Percentiles rank a stretch among this genome's conserved stretches.
Conservation (phyloP, 2,888 invertebrate species). For the Pachycephus smyrnensis region DNA sequence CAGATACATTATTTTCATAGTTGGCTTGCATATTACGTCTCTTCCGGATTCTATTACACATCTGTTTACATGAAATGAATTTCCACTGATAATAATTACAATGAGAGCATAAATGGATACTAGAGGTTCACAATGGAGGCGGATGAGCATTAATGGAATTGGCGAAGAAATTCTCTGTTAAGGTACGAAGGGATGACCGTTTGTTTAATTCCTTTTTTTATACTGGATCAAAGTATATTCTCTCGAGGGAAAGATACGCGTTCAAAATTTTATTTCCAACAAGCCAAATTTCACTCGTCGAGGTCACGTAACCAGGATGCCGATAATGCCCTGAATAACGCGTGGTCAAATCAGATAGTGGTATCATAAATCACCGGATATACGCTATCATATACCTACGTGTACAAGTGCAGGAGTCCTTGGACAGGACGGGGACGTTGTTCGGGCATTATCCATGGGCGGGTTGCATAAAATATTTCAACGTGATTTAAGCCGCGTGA, state of each 20-base stretch:
- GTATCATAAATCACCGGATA: slow-evolving; percentile 7
- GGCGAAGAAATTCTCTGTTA: neutral
- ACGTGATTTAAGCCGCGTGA: neutral
- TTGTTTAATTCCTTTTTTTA: neutral
- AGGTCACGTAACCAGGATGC: neutral
- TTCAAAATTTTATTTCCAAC: neutral
- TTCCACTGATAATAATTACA: neutral
- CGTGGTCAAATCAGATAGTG: slow-evolving; percentile 8
- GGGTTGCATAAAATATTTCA: neutral
- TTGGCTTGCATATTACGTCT: neutral
- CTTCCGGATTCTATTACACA: neutral
- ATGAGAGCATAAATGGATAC: neutral
- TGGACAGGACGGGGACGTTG: slow-evolving; percentile 5
- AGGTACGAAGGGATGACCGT: neutral
- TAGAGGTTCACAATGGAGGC: neutral
- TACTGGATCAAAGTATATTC: neutral
- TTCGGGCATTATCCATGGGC: slow-evolving; percentile 2
- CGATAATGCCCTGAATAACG: neutral
- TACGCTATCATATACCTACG: slow-evolving; percentile 3
- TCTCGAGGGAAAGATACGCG: neutral
- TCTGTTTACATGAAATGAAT: neutral
- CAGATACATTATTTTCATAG: neutral
- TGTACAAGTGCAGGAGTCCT: neutral
- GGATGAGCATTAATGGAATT: neutral
- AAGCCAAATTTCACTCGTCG: neutral